Conservation (phyloP, 2,797 vertebrate species). For the Microtus obscurus region DNA sequence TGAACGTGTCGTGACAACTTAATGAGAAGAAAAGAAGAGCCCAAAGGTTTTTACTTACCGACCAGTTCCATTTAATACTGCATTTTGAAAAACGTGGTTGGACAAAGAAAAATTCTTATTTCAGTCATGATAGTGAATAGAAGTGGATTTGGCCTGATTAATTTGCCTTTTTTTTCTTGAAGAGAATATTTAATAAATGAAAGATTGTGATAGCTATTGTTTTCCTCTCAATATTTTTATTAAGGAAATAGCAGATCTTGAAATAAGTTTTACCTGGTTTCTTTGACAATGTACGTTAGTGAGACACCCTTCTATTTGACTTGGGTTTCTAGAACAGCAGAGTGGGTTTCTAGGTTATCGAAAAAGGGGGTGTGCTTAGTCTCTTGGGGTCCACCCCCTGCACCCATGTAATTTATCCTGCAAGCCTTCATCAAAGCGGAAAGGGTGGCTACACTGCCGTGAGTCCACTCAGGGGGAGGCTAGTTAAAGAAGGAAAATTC, state of each 20-base stretch:
- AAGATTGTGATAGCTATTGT: not conserved
- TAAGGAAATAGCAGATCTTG: slow-evolving; percentile 4
- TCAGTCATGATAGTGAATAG: not conserved
- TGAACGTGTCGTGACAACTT: slow-evolving; percentile 76
- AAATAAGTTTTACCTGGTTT: slow-evolving; percentile 28
- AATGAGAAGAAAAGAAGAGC: slow-evolving; percentile 68
- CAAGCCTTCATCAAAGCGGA: not conserved
- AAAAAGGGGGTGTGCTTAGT: not conserved
- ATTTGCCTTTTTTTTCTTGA: slow-evolving; percentile 55
- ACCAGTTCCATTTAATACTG: not conserved
- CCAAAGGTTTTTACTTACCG: slow-evolving; percentile 53
- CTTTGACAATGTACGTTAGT: not conserved
- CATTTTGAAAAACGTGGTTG: not conserved
- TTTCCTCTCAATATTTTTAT: not conserved
- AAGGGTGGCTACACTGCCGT: accelerated
- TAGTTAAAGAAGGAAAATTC: not conserved
- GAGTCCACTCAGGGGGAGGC: not conserved
- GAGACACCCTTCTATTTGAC: not conserved
- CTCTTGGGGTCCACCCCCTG: not conserved
- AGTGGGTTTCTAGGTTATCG: not conserved
- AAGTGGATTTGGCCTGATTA: not conserved
- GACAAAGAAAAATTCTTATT: slow-evolving; percentile 34
- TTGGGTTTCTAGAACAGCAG: not conserved
- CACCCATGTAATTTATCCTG: not conserved
- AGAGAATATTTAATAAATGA: slow-evolving; percentile 41